Evolutionary conservation across 2,797 vertebrate species (phyloP).

Genomic region (Chelidonichthys spinosus): DNA sequence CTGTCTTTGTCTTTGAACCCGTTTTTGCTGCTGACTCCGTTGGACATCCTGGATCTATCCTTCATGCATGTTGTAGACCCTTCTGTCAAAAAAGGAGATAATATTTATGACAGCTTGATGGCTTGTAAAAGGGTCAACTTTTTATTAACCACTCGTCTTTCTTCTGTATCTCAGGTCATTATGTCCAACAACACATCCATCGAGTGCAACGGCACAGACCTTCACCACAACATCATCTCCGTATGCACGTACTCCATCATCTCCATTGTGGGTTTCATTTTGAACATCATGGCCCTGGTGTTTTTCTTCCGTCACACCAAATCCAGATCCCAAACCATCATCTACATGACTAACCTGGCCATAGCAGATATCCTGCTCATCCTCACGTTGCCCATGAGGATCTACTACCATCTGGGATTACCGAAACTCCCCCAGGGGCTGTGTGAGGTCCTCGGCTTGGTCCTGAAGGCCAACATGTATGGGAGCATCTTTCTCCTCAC

Average conservation of each 20-base stretch:
- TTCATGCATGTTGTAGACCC: not conserved
- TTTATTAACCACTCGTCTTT: constrained; percentile 9
- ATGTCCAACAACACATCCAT: constrained; percentile 23
- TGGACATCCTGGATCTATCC: not conserved
- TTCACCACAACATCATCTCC: constrained; percentile 19
- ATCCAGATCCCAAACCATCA: constrained; percentile 73
- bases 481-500: constrained; percentile 84
- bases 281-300: constrained; percentile 75
- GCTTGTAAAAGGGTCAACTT: not conserved
- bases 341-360: constrained; percentile 85
- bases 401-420: constrained; percentile 63
- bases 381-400: constrained; percentile 77
- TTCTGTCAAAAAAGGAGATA: not conserved
- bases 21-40: not conserved
- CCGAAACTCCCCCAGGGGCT: accelerated
- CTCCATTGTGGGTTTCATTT: constrained; percentile 59
- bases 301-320: constrained; percentile 70
- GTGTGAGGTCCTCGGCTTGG: constrained; percentile 68
- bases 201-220: accelerated
- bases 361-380: constrained; percentile 78
- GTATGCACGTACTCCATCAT: constrained; percentile 68
- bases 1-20: not conserved
- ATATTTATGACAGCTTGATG: not conserved
- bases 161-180: constrained; percentile 20
- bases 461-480: constrained; percentile 85